Base-by-base conservation (phyloP, 2,797 vertebrate genomes). In the Muraenolepis orangiensis region DNA sequence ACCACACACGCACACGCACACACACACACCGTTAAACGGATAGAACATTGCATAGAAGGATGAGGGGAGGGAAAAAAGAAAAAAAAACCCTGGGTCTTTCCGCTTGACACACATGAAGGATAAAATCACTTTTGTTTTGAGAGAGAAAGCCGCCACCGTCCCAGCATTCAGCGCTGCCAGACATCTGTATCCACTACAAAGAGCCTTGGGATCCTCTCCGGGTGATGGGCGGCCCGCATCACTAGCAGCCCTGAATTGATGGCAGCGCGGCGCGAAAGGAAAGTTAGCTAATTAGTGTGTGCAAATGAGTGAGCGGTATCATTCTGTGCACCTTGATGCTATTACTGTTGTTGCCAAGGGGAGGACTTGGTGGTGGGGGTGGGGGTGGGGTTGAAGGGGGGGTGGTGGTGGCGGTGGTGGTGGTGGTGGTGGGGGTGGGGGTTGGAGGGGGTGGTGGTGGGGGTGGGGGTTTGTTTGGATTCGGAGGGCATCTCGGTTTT, bases 201-300 rank as follows among this genome's bases (percentile, higher is more conserved):
- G 7, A 29, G 61, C 57, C 20, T 20, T 61, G 20, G 57, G 57
- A 61, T 61, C 8, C 66, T 11, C 73, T 72, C 64, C 66, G 23
- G 78, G 82, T 86, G 81, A 85, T 81, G 82, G 82, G 86, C 66
- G 73, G 81, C 36, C 46, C 16, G 72, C 82, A 82, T 86, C 83
- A 78, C 81, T 76, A 38, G 74, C 42, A 76, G 77, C 75, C 75
- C 64, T 89, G 86, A 91, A 89, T 87, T 83, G 88, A 91, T 86
- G 87, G 84, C 75, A 66, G 73, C 70, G 83, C 83, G 72, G 75
- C 67, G 68, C 69, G 85, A 51, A 82, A 79, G 84, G 88, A 79
- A 85, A 81, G 81, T 84, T 77, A 79, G 84, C 85, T 89, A 90
- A 92, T 90, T 88, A 91, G 79, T 83, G 85, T 72, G 84, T 78